Percentiles rank a stretch among this genome's conserved stretches.
Evolutionary conservation across 2,113 vertebrate species (phyloP).

Genomic region (Gnathonemus echidnorhynchus): DNA sequence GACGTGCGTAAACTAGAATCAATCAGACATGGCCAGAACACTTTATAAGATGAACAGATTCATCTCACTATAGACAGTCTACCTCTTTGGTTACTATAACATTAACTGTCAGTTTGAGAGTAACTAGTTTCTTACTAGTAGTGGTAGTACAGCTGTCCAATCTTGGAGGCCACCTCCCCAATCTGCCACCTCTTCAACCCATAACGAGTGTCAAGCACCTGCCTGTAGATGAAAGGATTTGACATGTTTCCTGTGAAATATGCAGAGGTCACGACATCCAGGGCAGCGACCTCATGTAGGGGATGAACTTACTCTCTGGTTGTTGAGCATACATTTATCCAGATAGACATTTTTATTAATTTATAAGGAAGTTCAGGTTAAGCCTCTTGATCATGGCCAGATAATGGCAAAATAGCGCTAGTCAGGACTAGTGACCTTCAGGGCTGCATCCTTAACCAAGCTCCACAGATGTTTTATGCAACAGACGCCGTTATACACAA

Average conservation of each 20-base stretch:
- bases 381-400: not conserved
- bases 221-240: conserved; percentile 62
- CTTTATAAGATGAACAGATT: not conserved
- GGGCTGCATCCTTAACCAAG: not conserved
- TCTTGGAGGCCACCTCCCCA: conserved; percentile 97
- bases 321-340: not conserved
- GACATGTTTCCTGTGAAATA: not conserved
- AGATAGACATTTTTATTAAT: not conserved
- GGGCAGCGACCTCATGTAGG: not conserved
- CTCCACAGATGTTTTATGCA: not conserved
- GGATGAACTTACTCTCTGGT: not conserved
- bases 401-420: not conserved
- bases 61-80: not conserved
- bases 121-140: conserved; percentile 78
- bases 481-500: not conserved
- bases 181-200: conserved; percentile 98
- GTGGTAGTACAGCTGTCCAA: conserved; percentile 97
- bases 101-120: not conserved
- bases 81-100: not conserved
- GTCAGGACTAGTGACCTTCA: not conserved
- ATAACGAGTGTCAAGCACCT: conserved; percentile 93
- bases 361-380: not conserved
- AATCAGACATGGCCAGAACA: not conserved
- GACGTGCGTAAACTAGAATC: conserved; percentile 82
- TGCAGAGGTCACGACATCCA: too few relatives aligned